Evolutionary conservation across 2,888 invertebrate genomes (phyloP), one percentile per base, ranked within the genome.

Genomic region (Alentia gelatinosa): DNA sequence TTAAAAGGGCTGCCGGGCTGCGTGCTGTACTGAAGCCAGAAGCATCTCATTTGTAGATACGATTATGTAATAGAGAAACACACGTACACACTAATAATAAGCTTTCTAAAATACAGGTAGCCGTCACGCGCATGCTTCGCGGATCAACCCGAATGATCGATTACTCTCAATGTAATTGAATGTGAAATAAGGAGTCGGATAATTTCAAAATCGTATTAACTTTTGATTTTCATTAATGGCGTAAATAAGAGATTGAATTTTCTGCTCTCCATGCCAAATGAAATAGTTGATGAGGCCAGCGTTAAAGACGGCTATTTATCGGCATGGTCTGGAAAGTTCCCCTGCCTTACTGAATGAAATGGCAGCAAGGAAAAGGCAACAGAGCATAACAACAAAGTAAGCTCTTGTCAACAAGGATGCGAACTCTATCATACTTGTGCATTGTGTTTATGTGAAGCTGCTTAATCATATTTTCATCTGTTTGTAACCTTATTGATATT

Each of bases 171-270:
- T 33, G 74, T 74, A 74, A 74, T 74, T 74, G 74, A 74, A 33
- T 33, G 74, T 74, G 74, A 74, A 74, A 74, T 74, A 74, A 74
- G 74, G 12, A 74, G 30, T 26, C 74, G 74, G 74, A 33, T 74
- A 74, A 74, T 74, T 74, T 74, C 33, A 19, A 74, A 74, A 74
- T 74, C 74, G 33, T 74, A 74, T 74, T 74, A 74, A 74, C 74
- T 74, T 74, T 33, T 74, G 33, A 74, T 74, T 74, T 74, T 33
- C 33, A 33, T 74, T 74, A 74, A 74, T 74, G 74, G 30, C 26
- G 74, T 26, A 33, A 74, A 74, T 30, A 33, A 15, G 30, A 74
- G 74, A 74, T 74, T 74, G 74, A 74, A 74, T 74, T 74, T 74
- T 74, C 74, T 74, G 74, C 74, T 74, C 74, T 74, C 74, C 30